Conservation (phyloP, 1,140 invertebrate species). For the Hesperophylax magnus region DNA sequence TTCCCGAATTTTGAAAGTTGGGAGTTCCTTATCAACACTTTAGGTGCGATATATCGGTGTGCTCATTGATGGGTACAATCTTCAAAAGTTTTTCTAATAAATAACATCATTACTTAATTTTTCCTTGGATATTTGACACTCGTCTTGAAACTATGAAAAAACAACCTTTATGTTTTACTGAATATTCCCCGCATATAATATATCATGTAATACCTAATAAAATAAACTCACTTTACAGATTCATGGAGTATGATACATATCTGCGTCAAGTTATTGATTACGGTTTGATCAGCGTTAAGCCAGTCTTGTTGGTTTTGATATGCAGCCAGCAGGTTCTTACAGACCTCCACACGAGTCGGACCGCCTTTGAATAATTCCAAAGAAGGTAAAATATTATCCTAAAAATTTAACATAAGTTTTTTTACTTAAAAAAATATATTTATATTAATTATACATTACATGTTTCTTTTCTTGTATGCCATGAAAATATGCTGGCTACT, state of each 20-base stretch:
- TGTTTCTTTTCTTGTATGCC: too few species aligned
- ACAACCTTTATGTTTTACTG: too few species aligned
- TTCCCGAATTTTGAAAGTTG: too few species aligned
- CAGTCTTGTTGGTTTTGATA: slow-evolving; percentile 72
- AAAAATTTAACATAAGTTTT: slow-evolving; percentile 58
- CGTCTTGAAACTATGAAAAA: too few species aligned
- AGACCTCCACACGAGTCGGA: slow-evolving; percentile 84
- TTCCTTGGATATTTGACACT: too few species aligned
- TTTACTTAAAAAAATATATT: slow-evolving; percentile 38
- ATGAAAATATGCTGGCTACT: too few species aligned
- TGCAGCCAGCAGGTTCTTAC: slow-evolving; percentile 84
- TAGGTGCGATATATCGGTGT: too few species aligned
- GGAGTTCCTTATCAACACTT: too few species aligned
- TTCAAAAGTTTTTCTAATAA: too few species aligned
- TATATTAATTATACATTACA: background rate
- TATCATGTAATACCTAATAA: background rate
- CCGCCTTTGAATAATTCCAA: slow-evolving; percentile 93
- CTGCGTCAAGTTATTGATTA: slow-evolving; percentile 89
- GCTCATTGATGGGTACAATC: too few species aligned
- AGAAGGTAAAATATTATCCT: slow-evolving; percentile 92
- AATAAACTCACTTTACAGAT: slow-evolving; percentile 84
- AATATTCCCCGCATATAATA: too few species aligned
- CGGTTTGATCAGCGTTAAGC: slow-evolving; percentile 84
- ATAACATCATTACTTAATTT: too few species aligned
- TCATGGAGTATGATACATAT: slow-evolving; percentile 92